Base-by-base conservation (phyloP, 2,888 invertebrate species). In the Crepidodera aurea region DNA sequence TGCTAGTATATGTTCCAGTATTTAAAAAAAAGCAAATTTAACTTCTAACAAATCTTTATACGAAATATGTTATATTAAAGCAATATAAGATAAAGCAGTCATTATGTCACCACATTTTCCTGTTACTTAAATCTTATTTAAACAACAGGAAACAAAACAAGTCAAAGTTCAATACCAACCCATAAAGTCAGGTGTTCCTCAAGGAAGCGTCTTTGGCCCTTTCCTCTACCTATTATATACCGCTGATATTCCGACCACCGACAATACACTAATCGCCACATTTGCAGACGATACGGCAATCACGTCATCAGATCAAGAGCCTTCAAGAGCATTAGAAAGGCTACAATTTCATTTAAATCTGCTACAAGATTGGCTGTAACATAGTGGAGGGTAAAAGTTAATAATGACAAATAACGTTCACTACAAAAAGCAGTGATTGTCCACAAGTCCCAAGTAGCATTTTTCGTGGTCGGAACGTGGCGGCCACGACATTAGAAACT, bases 201-300 rank as follows among this genome's bases (percentile, higher is more conserved):
- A 53, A 25, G 39, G 39, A 1, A 53, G 1, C 22, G 53, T 40
- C 12, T 8, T 53, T 2, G 39, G 25, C 4, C 25, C 39, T 2
- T 39, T 40, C 8, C 22, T 53, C 15, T 53, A 39, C 10, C 25
- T 39, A 18, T 2, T 40, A 6, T 25, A 12, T 22, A 53, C 51
- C 1, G 12, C 13, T 2, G 27, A 53, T 25, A 4, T 27, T 27
- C 42, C 27, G 18, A n/a, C 10, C 1, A 42, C 7, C 27, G 16
- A 54, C 16, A 27, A n/a, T 15, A 40, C 40, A 13, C 5, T 42
- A 4, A 27, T 40, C 1, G 27, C 29, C 5, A 53, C 40, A 40
- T 53, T 53, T 13, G 53, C 39, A 58, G n/a, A 57, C 22, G 37
- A 44, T 15, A 46, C 32, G 4, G 29, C 44, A 44, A 18, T 44